Conservation (phyloP, 2,113 vertebrate genomes). For the Mohoua ochrocephala region DNA sequence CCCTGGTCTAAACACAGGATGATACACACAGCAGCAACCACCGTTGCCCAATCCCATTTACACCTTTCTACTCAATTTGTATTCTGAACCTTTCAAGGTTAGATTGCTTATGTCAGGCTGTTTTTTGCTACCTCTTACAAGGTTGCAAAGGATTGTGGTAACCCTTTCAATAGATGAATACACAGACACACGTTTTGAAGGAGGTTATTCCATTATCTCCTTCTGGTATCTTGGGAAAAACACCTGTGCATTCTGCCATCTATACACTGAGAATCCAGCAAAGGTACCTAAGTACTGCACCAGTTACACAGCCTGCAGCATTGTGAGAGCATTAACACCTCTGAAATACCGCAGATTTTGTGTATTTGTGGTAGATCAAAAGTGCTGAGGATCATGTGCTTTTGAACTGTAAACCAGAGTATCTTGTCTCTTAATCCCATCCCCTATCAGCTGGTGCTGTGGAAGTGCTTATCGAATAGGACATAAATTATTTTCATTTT, state of each 20-base stretch:
- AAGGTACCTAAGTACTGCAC: not conserved
- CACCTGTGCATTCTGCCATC: not conserved
- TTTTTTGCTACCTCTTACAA: not conserved
- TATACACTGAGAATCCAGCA: not conserved
- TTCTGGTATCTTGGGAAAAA: not conserved
- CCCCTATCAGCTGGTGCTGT: not conserved
- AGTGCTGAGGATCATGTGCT: not conserved
- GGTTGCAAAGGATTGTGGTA: not conserved
- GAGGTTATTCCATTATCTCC: not conserved
- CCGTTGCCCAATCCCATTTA: not conserved
- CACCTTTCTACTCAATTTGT: not conserved
- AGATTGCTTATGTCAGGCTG: not conserved
- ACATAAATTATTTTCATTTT: not conserved
- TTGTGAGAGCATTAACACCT: not conserved
- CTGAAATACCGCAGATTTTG: not conserved
- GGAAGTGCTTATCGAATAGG: not conserved
- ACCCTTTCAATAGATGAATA: not conserved
- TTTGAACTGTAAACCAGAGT: not conserved
- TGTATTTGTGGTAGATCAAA: not conserved
- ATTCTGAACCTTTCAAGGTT: not conserved
- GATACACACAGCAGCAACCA: not conserved
- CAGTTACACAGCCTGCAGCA: not conserved
- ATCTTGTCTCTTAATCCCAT: not conserved
- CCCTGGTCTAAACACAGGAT: not conserved
- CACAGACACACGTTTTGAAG: not conserved